Evolutionary conservation across 2,888 invertebrate species (phyloP).

Genomic region (Torymus aiolomorphi): DNA sequence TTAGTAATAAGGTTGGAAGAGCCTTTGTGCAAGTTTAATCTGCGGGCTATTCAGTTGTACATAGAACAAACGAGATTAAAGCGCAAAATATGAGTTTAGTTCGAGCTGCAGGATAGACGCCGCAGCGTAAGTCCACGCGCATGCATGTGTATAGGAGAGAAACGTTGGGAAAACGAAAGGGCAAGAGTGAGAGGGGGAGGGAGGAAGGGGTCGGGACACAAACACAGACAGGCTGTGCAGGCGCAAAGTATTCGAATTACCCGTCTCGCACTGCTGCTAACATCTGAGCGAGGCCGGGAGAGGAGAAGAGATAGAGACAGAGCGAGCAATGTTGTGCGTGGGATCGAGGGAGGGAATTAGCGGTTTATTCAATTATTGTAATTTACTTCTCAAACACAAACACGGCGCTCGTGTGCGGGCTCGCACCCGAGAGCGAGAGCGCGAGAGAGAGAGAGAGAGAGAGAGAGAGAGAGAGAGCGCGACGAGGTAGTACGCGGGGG

Average conservation of each 20-base stretch:
- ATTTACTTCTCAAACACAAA: constrained; percentile 74
- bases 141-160: not conserved
- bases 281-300: not conserved
- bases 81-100: constrained; percentile 38
- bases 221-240: constrained; percentile 7
- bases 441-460: constrained; percentile 33
- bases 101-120: not conserved
- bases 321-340: constrained; percentile 29
- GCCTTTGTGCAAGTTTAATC: constrained; percentile 32
- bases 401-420: constrained; percentile 53
- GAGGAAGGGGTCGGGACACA: not conserved
- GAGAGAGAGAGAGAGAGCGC: constrained; percentile 34
- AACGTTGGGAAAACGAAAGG: not conserved
- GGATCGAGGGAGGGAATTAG: constrained; percentile 70
- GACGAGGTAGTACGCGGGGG: no score
- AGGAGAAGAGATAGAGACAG: not conserved
- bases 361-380: constrained; percentile 75
- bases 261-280: not conserved
- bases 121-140: no score
- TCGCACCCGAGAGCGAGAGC: not conserved
- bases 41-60: not conserved
- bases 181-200: not conserved
- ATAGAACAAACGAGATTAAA: constrained; percentile 33
- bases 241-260: constrained; percentile 29
- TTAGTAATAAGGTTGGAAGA: not conserved